Evolutionary conservation across 1,140 invertebrate genomes (phyloP), one percentile per base, ranked within the genome.

Genomic region (Drosophila paulistorum): DNA sequence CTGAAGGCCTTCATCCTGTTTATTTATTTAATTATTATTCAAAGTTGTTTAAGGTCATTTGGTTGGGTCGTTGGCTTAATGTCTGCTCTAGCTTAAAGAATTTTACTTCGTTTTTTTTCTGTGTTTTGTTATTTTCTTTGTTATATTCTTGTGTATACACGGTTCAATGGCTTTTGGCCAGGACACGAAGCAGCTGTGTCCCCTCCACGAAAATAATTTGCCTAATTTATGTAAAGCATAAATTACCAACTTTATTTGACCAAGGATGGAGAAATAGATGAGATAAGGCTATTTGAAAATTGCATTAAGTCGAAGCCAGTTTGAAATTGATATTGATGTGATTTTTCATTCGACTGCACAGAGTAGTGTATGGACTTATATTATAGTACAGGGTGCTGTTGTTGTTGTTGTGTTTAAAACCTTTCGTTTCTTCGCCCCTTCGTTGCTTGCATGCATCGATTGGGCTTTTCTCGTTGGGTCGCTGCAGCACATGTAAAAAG

Each of bases 1-100:
- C 26, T 30, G 30, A 30, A 30, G 77, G 57, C 68, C 45, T 61
- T 55, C 48, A 57, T 55, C 41, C 71, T 73, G 75, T 87, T 87
- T 77, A 79, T 87, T 86, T 87, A 87, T 86, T 86, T 87, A 86
- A 87, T 87, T 83, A 83, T 86, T 83, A 86, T 89, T 77, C 73
- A 79, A 87, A 86, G 68, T 69, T 67, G 59, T 64, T 62, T 64
- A 42, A 30, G 77, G 71, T 59, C 51, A 33, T 37, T 62, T 23
- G 58, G 20, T 51, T 17, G 39, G 82, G 83, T 82, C 72, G 71
- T 85, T 87, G 82, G 66, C 68, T 81, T 68, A 66, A 68, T 71
- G 75, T 64, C 71, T 62, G 62, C 63, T 72, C 73, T 60, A 76
- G 59, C 45, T 57, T 51, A 35, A 35, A 65, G 37, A 75, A 74